Evolutionary conservation across 2,888 invertebrate genomes (phyloP), one percentile per base, ranked within the genome.

Genomic region (Glaucopsyche alexis): DNA sequence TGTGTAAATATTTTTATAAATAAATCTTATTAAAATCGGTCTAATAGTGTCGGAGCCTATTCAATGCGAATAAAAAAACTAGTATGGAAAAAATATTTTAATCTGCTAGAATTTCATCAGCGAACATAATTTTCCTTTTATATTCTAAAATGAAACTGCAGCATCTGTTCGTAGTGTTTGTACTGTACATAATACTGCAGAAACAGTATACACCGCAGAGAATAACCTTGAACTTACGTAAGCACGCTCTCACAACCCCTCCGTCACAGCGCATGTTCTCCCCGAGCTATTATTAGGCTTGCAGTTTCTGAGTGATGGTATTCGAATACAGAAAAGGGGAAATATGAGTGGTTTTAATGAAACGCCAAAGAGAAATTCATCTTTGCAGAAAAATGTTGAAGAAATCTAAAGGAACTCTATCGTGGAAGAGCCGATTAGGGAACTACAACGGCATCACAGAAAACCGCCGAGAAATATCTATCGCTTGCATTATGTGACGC

Each of bases 151-250:
- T 60, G 29, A 8, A 29, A 9, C 14, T 29, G 13, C 47, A 13
- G 47, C 9, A 29, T 29, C 29, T 29, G 29, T 29, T 29, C 29
- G 13, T 11, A 47, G 3, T 11, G 0, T 11, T 47, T 47, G 47
- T 47, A 47, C 13, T 47, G 47, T 47, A 47, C 14, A 60, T 60
- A 60, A 55, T 19, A 19, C 19, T 11, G 19, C 60, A 60, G 29
- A 19, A 60, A 38, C 55, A 52, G 52, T 16, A 60, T 60, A 29
- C 13, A 38, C 29, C 29, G 60, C 60, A 60, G 60, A 38, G 60
- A 13, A 29, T 60, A 60, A 60, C 60, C 60, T 60, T 60, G 60
- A 60, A 60, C 60, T 60, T 60, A 60, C 29, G 29, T 60, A 60
- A 60, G 47, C 47, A 47, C 60, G 60, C 60, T 38, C 60, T 60